These are phyloP conservation scores for Intellagama lesueurii DNA, from an alignment of 2,797 vertebrate genomes.

Conservation along the genomic window DNA sequence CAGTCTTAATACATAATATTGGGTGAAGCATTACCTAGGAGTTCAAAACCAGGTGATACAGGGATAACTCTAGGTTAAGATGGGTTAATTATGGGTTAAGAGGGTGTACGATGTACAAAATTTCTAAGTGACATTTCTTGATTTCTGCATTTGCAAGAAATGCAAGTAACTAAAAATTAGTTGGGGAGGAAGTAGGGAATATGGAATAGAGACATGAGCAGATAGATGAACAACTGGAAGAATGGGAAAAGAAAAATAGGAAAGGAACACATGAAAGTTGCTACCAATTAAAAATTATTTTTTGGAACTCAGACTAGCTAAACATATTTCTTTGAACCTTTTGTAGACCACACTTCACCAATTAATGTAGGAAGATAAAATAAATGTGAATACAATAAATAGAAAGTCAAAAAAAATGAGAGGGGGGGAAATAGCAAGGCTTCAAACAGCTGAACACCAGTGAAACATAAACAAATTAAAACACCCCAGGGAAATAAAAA, in stretches of 20 bases:
- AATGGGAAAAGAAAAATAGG: not conserved
- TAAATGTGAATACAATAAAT: not conserved
- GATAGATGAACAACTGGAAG: not conserved
- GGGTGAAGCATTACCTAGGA: not conserved
- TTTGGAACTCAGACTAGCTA: not conserved
- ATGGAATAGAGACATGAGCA: not conserved
- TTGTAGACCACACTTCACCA: not conserved
- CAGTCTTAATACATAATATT: not conserved
- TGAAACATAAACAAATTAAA: not conserved
- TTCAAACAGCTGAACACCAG: not conserved
- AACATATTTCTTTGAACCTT: not conserved
- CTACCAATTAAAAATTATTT: not conserved
- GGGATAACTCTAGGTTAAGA: not conserved
- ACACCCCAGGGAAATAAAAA: not conserved
- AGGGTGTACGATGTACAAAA: too few relatives aligned
- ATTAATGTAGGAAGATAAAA: not conserved
- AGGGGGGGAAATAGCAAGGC: too few relatives aligned
- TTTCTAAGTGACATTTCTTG: not conserved
- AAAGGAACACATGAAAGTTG: too few relatives aligned
- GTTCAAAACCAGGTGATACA: not conserved
- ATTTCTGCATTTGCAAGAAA: not conserved
- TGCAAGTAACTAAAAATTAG: not conserved
- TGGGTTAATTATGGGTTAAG: not conserved
- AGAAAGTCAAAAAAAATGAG: not conserved
- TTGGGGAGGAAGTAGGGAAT: not conserved